Base-by-base conservation (phyloP, 2,797 vertebrate genomes). In the Myripristis jacobus region DNA sequence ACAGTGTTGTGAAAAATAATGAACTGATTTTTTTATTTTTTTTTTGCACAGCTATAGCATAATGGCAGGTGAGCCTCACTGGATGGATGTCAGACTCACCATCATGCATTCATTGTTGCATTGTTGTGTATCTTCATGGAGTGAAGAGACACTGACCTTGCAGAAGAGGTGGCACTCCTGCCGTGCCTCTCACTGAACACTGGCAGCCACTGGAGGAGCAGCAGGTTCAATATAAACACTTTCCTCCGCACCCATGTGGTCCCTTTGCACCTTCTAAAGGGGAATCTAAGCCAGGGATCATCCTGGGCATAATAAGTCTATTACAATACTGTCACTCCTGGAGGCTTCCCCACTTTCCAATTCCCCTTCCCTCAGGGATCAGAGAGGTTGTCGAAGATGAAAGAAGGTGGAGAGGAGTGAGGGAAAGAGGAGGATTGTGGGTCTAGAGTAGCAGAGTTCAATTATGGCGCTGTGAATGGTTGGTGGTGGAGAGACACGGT, bases 211-310 rank as follows among this genome's bases (percentile, higher is more conserved):
- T 55, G 31, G 66, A 75, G 21, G 29, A 70, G 79, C 36, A 73
- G 62, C 38, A 55, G 70, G 61, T 63, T 72, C 70, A 43, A 82
- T 83, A 75, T 79, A 79, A 83, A 74, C 61, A 72, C 77, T 72
- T 81, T 80, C 74, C 55, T 58, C 64, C 60, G 22, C 21, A 58
- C 47, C 43, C 21, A 44, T 67, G 70, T 77, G 74, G 51, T 54
- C 16, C 19, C 61, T 66, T 77, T 75, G 70, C 77, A 46, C 62
- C 64, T 66, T 77, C 11, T 79, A 47, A 65, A 83, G 44, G 12
- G 46, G 57, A 66, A 60, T 61, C 77, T 79, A 70, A 75, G 81
- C 53, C 19, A 18, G 48, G 48, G 65, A 57, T 71, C 62, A 66
- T 25, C 70, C 63, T 25, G 69, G 71, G 66, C 44, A 72, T 83